Evolutionary conservation across 2,888 invertebrate species (phyloP).

Genomic region (Phengaris alcon): DNA sequence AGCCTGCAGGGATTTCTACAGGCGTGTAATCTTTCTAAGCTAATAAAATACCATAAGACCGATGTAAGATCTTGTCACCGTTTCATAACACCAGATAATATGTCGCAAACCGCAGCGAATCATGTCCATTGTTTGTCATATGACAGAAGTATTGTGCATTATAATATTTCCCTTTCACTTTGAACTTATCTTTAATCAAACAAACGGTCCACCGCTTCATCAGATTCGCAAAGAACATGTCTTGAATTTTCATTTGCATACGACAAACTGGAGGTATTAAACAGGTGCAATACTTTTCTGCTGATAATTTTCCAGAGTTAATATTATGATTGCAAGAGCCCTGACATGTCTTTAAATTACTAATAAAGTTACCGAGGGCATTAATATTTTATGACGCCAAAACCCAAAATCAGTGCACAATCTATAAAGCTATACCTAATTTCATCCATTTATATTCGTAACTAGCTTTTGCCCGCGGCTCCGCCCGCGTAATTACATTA

Average conservation of each 20-base stretch:
- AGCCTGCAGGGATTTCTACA: too few relatives aligned
- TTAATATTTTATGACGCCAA: too few relatives aligned
- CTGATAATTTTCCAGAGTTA: not conserved
- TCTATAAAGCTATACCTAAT: too few relatives aligned
- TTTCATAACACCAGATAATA: conserved; percentile 51
- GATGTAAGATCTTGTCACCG: conserved; percentile 47
- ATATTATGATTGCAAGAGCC: too few relatives aligned
- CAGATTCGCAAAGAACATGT: conserved; percentile 6
- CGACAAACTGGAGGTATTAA: not conserved
- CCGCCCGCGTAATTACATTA: too few relatives aligned
- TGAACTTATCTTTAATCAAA: conserved; percentile 36
- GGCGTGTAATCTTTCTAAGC: not conserved
- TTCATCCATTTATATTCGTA: too few relatives aligned
- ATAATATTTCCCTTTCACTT: conserved; percentile 26
- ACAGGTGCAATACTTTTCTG: not conserved
- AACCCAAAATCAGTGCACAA: too few relatives aligned
- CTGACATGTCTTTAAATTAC: too few relatives aligned
- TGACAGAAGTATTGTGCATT: conserved; percentile 48
- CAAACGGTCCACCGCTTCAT: conserved; percentile 5
- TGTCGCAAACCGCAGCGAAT: conserved; percentile 62
- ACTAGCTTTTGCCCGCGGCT: too few relatives aligned
- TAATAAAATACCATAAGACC: conserved; percentile 43
- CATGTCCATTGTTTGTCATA: conserved; percentile 58
- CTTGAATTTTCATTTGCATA: not conserved
- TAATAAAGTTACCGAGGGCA: too few relatives aligned